phyloP scores from a whole-genome alignment of 2,113 vertebrate species.

The Spea multiplicata region DNA sequence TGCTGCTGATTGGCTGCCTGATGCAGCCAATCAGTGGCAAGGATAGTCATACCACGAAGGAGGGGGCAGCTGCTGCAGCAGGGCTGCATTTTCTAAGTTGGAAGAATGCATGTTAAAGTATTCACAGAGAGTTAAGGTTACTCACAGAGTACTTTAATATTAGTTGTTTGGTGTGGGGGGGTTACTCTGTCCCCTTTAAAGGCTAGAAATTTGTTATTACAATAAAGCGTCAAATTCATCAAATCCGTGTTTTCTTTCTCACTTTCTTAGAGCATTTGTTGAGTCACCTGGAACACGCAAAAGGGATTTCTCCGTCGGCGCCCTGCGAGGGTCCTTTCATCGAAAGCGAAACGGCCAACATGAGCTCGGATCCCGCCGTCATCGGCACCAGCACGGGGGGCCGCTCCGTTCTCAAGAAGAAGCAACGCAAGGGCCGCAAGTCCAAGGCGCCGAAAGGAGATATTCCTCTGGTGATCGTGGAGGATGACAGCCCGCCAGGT shows the following conservation, averaged over 20 bases:
- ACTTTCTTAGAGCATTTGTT: constrained; percentile 70
- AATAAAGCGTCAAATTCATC: too few relatives aligned
- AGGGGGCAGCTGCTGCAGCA: too few relatives aligned
- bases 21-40: too few relatives aligned
- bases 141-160: too few relatives aligned
- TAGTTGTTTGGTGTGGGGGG: too few relatives aligned
- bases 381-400: constrained; percentile 35
- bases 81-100: too few relatives aligned
- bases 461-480: constrained; percentile 52
- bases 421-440: constrained; percentile 73
- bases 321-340: constrained; percentile 53
- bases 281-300: constrained; percentile 72
- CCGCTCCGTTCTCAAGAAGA: constrained; percentile 67
- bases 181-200: too few relatives aligned
- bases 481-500: constrained; percentile 72
- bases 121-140: too few relatives aligned
- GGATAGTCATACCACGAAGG: too few relatives aligned
- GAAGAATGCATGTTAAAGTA: too few relatives aligned
- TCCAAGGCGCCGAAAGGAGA: constrained; percentile 67
- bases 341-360: constrained; percentile 53
- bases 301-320: constrained; percentile 54
- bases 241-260: not conserved
- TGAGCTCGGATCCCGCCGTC: constrained; percentile 28
- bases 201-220: too few relatives aligned
- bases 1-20: too few relatives aligned